Conservation (phyloP, 2,797 vertebrate genomes). For the Euthynnus affinis region DNA sequence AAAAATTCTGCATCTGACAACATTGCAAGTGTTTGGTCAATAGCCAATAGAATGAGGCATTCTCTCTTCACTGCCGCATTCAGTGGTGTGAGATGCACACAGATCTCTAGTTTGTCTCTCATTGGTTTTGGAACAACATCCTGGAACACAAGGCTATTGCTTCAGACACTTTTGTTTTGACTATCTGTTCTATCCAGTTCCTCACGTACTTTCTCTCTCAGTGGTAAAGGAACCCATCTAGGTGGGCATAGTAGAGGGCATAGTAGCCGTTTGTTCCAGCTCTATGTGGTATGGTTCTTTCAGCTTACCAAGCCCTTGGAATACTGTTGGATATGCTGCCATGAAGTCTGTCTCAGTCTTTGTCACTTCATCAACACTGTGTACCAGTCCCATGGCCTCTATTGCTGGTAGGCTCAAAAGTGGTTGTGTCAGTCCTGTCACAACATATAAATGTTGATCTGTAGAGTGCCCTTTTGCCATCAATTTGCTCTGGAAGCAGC, state of each 20-base stretch:
- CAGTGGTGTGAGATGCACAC: constrained; percentile 16
- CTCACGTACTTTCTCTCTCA: constrained; percentile 28
- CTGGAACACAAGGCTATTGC: constrained; percentile 14
- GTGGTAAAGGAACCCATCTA: constrained; percentile 5
- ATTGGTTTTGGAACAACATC: constrained; percentile 19
- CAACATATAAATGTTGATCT: no score
- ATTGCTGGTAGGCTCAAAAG: no score
- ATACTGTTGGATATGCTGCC: neutral
- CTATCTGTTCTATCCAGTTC: constrained; percentile 28
- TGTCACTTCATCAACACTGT: neutral
- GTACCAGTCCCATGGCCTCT: no score
- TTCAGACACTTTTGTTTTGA: constrained; percentile 17
- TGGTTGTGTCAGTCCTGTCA: no score
- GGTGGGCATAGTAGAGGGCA: constrained; percentile 24
- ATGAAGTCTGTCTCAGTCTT: no score
- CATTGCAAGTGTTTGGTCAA: constrained; percentile 37
- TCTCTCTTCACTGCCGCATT: constrained; percentile 43
- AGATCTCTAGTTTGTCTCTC: constrained; percentile 16
- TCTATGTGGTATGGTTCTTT: constrained; percentile 1
- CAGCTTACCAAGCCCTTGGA: neutral
- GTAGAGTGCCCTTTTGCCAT: no score
- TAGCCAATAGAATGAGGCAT: constrained; percentile 14
- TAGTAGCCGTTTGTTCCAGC: neutral
- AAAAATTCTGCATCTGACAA: constrained; percentile 32
- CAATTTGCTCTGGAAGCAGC: neutral